Conservation (phyloP, 2,888 invertebrate species). For the Oscheius myriophilus region DNA sequence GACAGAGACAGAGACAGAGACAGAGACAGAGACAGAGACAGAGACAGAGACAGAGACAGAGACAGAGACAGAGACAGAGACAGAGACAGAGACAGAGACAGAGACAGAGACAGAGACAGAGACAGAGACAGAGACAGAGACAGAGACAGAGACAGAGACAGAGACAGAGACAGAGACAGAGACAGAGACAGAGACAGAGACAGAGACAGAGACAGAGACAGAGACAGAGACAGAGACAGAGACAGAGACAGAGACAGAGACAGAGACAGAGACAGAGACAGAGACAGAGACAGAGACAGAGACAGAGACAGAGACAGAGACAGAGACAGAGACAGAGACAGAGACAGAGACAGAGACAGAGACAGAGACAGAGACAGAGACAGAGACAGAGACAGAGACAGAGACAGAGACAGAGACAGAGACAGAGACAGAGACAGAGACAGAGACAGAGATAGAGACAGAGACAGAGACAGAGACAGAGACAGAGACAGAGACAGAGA, state of each 20-base stretch:
- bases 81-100: not conserved
- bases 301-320: not conserved
- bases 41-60: not conserved
- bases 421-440: not conserved
- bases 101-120: not conserved
- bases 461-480: not conserved
- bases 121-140: not conserved
- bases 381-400: not conserved
- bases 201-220: not conserved
- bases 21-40: not conserved
- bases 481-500: not conserved
- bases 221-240: not conserved
- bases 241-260: not conserved
- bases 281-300: not conserved
- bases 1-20: not conserved
- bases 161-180: not conserved
- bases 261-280: not conserved
- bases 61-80: not conserved
- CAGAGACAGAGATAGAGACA: not conserved
- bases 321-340: not conserved
- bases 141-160: not conserved
- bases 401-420: not conserved
- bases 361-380: not conserved
- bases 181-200: not conserved
- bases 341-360: not conserved